Evolutionary conservation across 2,888 invertebrate species (phyloP), one percentile per base, ranked within the genome.

Genomic region (Geotrupes spiniger): DNA sequence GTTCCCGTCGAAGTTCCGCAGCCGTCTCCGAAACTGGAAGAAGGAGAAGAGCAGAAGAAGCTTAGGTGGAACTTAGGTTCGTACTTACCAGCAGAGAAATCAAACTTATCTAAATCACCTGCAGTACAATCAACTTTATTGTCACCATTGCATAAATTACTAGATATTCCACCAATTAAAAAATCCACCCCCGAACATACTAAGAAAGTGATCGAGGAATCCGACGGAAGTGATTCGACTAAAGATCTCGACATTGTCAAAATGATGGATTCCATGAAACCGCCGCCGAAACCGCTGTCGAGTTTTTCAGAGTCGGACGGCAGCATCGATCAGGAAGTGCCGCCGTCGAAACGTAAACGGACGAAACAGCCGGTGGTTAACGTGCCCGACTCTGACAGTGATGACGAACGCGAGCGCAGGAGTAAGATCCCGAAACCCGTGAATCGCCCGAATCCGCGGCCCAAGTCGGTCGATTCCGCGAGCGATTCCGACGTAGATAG

Each of bases 211-310:
- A 61, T 60, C 10, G 68, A 68, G 44, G 72, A 68, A 65, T 70
- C 73, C 28, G 74, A 72, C 56, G 66, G 74, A 17, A 79, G 77
- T 58, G 78, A 79, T 57, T 75, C 78, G 2, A 73, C 75, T 16
- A 77, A 79, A 63, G 80, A 80, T 62, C 62, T 81, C 47, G 76
- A 80, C 59, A 75, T 82, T 43, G 79, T 78, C 4, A 79, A 78
- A 59, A 80, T 75, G 21, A 53, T 66, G 8, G 58, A 62, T 5
- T 51, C 52, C 5, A 61, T 63, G 38, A 54, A 61, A 56, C 31
- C 60, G 62, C 10, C 62, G 66, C 36, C 70, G 71, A 21, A 21
- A 8, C 74, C 82, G 50, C 71, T 83, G 48, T 83, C 82, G 54
- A 80, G 81, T 63, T 70, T 83, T 55, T 82, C 82, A 3, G 82